phyloP scores from a whole-genome alignment of 2,888 invertebrate species.

The Tenthredo livida region DNA sequence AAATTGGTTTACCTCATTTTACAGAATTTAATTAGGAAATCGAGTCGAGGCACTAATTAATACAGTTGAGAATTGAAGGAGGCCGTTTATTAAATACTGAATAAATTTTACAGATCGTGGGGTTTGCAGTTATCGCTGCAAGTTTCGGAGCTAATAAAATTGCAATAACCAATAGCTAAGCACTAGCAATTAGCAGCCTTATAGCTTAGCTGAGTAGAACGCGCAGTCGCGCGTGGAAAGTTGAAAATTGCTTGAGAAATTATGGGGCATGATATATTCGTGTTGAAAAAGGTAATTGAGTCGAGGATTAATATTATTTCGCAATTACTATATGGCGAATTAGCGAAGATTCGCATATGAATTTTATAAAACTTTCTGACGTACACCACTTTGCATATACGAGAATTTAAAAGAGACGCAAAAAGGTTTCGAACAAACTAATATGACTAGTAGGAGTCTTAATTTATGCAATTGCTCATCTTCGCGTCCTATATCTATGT shows the following conservation, averaged over 20 bases:
- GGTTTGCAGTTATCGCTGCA: not conserved
- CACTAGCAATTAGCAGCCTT: conserved; percentile 19
- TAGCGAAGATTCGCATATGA: not conserved
- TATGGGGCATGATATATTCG: not conserved
- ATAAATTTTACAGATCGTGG: conserved; percentile 14
- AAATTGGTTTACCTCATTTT: not conserved
- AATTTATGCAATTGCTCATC: conserved; percentile 15
- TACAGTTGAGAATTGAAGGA: not conserved
- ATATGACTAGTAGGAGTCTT: not conserved
- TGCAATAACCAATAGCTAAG: conserved; percentile 26
- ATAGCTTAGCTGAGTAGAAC: not conserved
- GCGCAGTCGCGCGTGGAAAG: conserved; percentile 12
- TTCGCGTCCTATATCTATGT: not conserved
- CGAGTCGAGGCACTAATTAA: not conserved
- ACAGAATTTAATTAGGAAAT: conserved; percentile 21
- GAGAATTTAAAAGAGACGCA: conserved; percentile 8
- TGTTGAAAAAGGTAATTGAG: conserved; percentile 7
- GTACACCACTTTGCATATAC: not conserved
- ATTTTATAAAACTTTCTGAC: not conserved
- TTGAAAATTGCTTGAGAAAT: conserved; percentile 28
- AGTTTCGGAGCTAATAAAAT: conserved; percentile 10
- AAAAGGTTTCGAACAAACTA: not conserved
- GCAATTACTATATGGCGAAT: not conserved
- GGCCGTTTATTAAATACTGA: not conserved
- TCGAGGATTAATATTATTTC: not conserved